Conservation (phyloP, 2,113 vertebrate genomes). For the Ameiurus melas region DNA sequence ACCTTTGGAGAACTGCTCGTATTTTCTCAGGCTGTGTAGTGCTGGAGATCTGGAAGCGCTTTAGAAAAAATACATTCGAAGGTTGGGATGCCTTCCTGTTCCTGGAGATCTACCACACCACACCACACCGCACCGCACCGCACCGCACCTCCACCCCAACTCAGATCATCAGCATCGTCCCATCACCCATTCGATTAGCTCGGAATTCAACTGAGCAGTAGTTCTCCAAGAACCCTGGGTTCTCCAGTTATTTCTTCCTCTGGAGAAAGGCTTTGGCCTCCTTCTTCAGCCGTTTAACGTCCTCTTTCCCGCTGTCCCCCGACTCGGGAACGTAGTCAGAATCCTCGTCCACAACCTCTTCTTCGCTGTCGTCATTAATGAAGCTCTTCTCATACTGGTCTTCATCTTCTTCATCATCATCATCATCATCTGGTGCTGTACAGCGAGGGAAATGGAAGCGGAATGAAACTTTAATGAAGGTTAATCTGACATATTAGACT, state of each 20-base stretch:
- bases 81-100: background rate
- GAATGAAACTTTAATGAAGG: background rate
- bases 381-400: conserved; percentile 66
- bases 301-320: conserved; percentile 59
- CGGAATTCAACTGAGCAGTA: background rate
- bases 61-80: background rate
- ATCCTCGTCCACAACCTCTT: conserved; percentile 62
- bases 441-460: background rate
- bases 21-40: background rate
- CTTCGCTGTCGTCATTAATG: conserved; percentile 69
- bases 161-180: background rate
- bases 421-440: conserved; percentile 16
- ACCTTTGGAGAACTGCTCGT: background rate
- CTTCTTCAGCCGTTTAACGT: conserved; percentile 56
- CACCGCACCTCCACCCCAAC: background rate
- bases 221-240: background rate
- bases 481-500: background rate
- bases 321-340: conserved; percentile 68
- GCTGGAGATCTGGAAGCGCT: background rate
- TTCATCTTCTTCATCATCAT: conserved; percentile 44
- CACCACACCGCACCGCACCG: background rate
- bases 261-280: conserved; percentile 61
- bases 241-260: conserved; percentile 49
- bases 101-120: background rate
- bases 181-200: background rate